phyloP scores from a whole-genome alignment of 2,797 vertebrate genomes.

The Tangara arthus region DNA sequence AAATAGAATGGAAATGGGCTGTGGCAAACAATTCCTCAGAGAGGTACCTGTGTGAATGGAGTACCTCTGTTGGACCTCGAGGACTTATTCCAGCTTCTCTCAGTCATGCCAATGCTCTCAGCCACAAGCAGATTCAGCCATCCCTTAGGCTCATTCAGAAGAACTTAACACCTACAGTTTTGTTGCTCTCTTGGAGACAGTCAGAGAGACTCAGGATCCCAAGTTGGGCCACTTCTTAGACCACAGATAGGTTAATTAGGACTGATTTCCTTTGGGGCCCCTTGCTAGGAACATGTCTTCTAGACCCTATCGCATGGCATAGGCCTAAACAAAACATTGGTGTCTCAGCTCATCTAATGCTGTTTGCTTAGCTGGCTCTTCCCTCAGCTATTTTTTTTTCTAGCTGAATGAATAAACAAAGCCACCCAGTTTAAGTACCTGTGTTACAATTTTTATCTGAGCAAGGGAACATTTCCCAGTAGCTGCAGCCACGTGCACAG shows the following conservation, averaged over 20 bases:
- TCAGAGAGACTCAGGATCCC: not conserved
- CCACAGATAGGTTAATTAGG: not conserved
- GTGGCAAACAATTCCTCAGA: not conserved
- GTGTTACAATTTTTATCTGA: conserved; percentile 42
- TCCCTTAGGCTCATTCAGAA: not conserved
- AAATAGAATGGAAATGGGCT: not conserved
- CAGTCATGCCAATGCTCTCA: not conserved
- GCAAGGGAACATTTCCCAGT: conserved; percentile 40
- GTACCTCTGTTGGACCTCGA: not conserved
- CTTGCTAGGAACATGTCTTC: not conserved
- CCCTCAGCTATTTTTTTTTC: not conserved
- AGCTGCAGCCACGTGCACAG: conserved; percentile 14
- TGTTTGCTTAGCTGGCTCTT: conserved; percentile 21
- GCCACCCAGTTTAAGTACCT: conserved; percentile 27
- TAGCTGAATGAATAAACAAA: conserved; percentile 37
- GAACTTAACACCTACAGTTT: not conserved
- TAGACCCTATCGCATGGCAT: not conserved
- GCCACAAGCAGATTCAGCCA: not conserved
- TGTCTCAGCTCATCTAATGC: not conserved
- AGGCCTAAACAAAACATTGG: not conserved
- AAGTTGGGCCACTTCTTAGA: not conserved
- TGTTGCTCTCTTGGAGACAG: not conserved
- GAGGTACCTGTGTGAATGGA: not conserved
- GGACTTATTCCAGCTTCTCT: not conserved
- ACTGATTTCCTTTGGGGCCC: not conserved